These are phyloP conservation scores for Oncorhynchus gorbuscha DNA, from an alignment of 2,113 vertebrate genomes.

Conservation along the genomic window DNA sequence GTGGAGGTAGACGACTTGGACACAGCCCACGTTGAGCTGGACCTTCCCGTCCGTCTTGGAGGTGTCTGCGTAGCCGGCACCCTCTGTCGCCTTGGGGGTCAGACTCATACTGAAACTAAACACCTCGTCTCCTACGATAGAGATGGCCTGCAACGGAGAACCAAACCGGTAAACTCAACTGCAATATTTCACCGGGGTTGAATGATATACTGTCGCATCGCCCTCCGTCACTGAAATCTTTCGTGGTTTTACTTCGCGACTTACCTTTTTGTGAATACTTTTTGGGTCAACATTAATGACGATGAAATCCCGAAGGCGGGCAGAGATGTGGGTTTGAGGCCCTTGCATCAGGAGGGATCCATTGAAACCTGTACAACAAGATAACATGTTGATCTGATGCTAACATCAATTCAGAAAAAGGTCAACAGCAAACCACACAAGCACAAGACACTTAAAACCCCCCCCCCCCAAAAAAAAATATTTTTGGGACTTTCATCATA, in stretches of 20 bases:
- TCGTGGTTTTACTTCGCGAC: neutral
- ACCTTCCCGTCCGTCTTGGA: constrained; percentile 85
- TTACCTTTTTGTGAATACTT: constrained; percentile 88
- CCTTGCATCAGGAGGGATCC: constrained; percentile 78
- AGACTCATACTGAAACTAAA: constrained; percentile 87
- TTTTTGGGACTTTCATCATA: too few relatives aligned
- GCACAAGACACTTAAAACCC: neutral
- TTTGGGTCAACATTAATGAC: constrained; percentile 82
- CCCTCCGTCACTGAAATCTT: too few relatives aligned
- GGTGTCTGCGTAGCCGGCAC: constrained; percentile 80
- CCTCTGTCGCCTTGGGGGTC: constrained; percentile 87
- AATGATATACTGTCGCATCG: too few relatives aligned
- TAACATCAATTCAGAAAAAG: neutral
- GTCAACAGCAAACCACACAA: neutral
- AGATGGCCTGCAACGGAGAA: constrained; percentile 79
- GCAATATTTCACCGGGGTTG: too few relatives aligned
- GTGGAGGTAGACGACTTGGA: constrained; percentile 93
- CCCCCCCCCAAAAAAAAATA: too few relatives aligned
- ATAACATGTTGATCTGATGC: neutral
- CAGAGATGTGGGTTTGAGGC: constrained; percentile 80
- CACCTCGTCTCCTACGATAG: constrained; percentile 93
- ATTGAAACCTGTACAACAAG: constrained; percentile 78
- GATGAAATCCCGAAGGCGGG: constrained; percentile 83
- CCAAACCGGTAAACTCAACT: neutral
- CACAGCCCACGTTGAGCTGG: constrained; percentile 89